Conservation (phyloP, 2,888 invertebrate genomes). For the Macrophya annulata region DNA sequence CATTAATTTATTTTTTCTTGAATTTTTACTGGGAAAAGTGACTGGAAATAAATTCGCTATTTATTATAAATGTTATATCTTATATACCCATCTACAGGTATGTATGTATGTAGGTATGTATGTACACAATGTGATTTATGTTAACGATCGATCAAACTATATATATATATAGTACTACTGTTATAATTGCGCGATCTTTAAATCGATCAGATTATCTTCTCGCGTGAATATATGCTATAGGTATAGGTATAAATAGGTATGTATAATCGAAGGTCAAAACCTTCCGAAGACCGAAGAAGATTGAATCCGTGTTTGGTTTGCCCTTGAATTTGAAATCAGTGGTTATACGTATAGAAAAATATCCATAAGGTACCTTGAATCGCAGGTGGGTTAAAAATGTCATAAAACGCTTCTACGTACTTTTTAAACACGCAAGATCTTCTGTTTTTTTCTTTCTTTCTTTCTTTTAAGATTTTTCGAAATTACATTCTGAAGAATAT, state of each 20-base stretch:
- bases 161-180: too few species aligned
- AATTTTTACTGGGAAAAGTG: not conserved
- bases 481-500: not conserved
- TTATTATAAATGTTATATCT: not conserved
- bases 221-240: not conserved
- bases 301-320: conserved; percentile 22
- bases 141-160: not conserved
- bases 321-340: conserved; percentile 38
- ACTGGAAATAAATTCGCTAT: not conserved
- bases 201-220: conserved; percentile 10
- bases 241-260: not conserved
- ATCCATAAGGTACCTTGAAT: not conserved
- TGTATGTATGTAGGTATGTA: too few species aligned
- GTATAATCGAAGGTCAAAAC: conserved; percentile 17
- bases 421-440: not conserved
- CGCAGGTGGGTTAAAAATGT: not conserved
- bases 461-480: too few species aligned
- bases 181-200: conserved; percentile 11
- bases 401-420: conserved; percentile 14
- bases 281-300: conserved; percentile 21
- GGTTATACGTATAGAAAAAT: not conserved
- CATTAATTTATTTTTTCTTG: not conserved
- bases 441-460: not conserved
- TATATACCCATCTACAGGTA: not conserved
- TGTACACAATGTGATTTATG: not conserved